A percentile compares a stretch with the other conserved stretches of the same genome.
Evolutionary conservation across 2,113 vertebrate genomes (phyloP).

Genomic region (Petroica traversi): DNA sequence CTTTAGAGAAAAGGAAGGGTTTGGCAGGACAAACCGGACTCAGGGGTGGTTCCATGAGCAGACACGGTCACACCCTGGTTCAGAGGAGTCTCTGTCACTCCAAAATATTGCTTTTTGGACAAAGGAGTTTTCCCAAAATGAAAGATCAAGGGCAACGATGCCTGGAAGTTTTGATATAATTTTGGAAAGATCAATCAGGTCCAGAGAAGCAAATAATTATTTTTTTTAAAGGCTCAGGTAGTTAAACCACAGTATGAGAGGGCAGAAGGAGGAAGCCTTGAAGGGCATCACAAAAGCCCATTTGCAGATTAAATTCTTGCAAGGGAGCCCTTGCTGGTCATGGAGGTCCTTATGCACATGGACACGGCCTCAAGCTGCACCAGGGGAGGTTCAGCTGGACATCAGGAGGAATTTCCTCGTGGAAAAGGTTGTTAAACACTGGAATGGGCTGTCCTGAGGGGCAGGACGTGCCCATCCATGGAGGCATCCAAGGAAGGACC

Average conservation of each 20-base stretch:
- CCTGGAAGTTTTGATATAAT: background rate
- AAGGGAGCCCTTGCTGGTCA: background rate
- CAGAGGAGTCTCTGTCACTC: background rate
- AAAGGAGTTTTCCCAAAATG: background rate
- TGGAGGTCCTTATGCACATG: background rate
- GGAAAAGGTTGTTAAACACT: background rate
- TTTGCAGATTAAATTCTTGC: background rate
- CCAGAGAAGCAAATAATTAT: background rate
- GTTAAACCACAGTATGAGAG: accelerated
- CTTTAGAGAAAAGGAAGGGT: background rate
- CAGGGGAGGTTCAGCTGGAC: background rate
- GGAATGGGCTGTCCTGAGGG: background rate
- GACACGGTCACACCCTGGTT: background rate
- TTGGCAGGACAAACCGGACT: background rate
- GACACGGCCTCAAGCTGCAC: background rate
- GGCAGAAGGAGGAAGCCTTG: background rate
- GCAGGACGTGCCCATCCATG: background rate
- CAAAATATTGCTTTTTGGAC: background rate
- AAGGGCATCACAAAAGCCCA: background rate
- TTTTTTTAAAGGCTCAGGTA: background rate
- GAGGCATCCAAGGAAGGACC: background rate
- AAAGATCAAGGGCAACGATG: background rate
- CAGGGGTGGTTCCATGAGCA: background rate
- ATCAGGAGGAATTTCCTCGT: background rate
- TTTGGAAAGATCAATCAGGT: background rate